phyloP scores from a whole-genome alignment of 2,888 invertebrate species.

The Blomia tropicalis region DNA sequence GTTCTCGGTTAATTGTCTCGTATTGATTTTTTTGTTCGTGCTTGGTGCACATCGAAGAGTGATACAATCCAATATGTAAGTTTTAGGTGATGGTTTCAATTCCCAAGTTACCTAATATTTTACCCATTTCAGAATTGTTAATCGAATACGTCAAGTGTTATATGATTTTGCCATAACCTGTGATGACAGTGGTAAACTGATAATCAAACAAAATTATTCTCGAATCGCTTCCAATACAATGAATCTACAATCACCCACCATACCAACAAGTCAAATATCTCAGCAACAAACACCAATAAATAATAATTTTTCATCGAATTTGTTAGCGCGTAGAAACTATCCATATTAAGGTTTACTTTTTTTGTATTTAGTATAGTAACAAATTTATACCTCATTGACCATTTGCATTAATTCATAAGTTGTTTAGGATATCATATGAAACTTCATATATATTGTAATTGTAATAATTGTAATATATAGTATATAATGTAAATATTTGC shows the following conservation, averaged over 20 bases:
- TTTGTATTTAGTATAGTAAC: too few relatives aligned
- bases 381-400: too few relatives aligned
- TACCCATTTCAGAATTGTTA: slow-evolving; percentile 47
- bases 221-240: background rate
- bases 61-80: slow-evolving; percentile 65
- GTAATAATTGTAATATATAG: too few relatives aligned
- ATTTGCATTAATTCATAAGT: too few relatives aligned
- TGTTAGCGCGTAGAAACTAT: background rate
- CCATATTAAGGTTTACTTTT: background rate
- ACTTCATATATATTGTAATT: too few relatives aligned
- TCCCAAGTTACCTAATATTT: background rate
- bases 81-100: background rate
- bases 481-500: too few relatives aligned
- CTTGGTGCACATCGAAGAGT: slow-evolving; percentile 89
- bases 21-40: slow-evolving; percentile 59
- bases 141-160: slow-evolving; percentile 69
- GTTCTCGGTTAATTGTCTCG: slow-evolving; percentile 70
- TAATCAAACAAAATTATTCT: slow-evolving; percentile 54
- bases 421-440: too few relatives aligned
- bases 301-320: background rate
- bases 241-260: background rate
- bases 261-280: background rate
- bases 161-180: slow-evolving; percentile 96
- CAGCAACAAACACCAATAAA: slow-evolving; percentile 3
- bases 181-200: slow-evolving; percentile 88